phyloP scores from a whole-genome alignment of 1,140 invertebrate genomes.

The Maconellicoccus hirsutus region DNA sequence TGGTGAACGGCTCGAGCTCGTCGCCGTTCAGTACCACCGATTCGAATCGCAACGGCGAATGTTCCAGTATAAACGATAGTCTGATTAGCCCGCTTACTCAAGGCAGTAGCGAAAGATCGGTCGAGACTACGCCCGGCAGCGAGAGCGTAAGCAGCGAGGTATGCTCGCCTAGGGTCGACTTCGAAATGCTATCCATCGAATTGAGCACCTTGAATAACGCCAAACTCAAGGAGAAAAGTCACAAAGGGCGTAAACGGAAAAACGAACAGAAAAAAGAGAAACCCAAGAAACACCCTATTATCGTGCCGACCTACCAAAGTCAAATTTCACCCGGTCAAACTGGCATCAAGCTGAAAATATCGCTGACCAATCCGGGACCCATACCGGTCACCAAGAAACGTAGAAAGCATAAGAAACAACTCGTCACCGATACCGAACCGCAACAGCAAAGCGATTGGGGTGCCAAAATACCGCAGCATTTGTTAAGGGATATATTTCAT shows the following conservation, averaged over 20 bases:
- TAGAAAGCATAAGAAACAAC: constrained; percentile 30
- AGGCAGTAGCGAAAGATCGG: constrained; percentile 26
- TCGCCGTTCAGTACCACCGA: constrained; percentile 16
- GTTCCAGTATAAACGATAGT: constrained; percentile 27
- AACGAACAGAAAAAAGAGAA: constrained; percentile 25
- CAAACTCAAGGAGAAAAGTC: constrained; percentile 24
- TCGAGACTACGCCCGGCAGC: constrained; percentile 27
- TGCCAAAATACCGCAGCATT: constrained; percentile 44
- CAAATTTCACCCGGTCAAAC: constrained; percentile 48
- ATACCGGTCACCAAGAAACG: constrained; percentile 27
- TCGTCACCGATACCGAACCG: constrained; percentile 32
- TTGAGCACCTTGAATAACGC: constrained; percentile 4
- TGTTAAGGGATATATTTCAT: constrained; percentile 58
- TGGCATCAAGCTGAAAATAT: constrained; percentile 50
- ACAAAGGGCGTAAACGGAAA: constrained; percentile 29
- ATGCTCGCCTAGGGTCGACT: constrained; percentile 31
- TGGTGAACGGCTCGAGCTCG: constrained; percentile 16
- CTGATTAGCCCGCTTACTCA: constrained; percentile 26
- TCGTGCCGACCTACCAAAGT: constrained; percentile 38
- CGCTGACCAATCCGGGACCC: constrained; percentile 31
- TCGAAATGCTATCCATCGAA: constrained; percentile 23
- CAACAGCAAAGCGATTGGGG: constrained; percentile 46
- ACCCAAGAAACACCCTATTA: constrained; percentile 26
- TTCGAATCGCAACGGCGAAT: constrained; percentile 26
- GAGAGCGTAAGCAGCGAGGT: constrained; percentile 32